phyloP scores from a whole-genome alignment of 2,797 vertebrate genomes.

The Podarcis siculus region DNA sequence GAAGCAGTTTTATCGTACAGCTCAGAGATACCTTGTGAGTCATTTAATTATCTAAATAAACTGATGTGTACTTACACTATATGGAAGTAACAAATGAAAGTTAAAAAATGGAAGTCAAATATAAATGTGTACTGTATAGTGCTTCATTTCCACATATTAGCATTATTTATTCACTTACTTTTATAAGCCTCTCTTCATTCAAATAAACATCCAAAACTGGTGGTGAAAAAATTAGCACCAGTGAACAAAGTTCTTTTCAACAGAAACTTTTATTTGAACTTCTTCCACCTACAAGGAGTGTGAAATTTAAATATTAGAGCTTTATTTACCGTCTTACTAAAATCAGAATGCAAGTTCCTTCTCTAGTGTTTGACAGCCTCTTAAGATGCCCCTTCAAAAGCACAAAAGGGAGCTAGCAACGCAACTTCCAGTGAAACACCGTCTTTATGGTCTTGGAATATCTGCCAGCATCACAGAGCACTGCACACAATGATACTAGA shows the following conservation, averaged over 20 bases:
- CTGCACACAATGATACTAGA: background rate
- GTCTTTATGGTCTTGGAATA: background rate
- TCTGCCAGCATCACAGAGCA: background rate
- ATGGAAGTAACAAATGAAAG: background rate
- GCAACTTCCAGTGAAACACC: constrained; percentile 24
- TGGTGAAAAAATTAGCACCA: background rate
- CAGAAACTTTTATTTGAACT: background rate
- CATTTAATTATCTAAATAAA: background rate
- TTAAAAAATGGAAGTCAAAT: background rate
- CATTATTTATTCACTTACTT: background rate
- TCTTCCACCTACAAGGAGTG: background rate
- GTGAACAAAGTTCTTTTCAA: background rate
- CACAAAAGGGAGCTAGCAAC: background rate
- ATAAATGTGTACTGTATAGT: background rate
- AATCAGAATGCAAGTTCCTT: constrained; percentile 12
- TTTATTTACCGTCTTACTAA: background rate
- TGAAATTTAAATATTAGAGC: background rate
- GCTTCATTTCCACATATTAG: background rate
- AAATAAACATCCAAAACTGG: too few relatives aligned
- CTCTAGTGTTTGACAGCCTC: background rate
- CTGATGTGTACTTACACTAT: background rate
- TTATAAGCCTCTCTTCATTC: too few relatives aligned
- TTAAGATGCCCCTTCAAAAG: constrained; percentile 7
- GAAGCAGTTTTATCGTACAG: background rate
- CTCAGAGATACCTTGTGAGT: background rate